Percentiles rank a stretch among this genome's conserved stretches.
These are phyloP conservation scores for Bactericera cockerelli DNA, from an alignment of 1,140 invertebrate genomes.

Conservation along the genomic window DNA sequence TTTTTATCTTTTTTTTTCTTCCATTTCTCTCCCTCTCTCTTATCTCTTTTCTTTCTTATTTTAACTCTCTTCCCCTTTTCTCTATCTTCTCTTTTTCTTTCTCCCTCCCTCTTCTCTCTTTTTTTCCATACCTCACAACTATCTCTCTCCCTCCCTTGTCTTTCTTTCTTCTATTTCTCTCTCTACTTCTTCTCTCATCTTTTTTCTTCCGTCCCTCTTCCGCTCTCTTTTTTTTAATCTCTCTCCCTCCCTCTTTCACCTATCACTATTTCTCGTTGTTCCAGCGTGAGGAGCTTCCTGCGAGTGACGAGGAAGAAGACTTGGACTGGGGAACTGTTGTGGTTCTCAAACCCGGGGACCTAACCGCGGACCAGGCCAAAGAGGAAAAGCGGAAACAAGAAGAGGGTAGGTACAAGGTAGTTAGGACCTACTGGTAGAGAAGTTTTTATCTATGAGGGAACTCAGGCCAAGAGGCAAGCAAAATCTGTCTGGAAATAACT, in stretches of 20 bases:
- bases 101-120: background rate
- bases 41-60: background rate
- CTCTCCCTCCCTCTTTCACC: background rate
- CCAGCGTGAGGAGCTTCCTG: constrained; percentile 32
- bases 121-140: background rate
- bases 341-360: constrained; percentile 59
- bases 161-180: background rate
- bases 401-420: background rate
- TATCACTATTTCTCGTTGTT: constrained; percentile 12
- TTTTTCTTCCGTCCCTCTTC: background rate
- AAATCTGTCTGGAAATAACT: no score
- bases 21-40: background rate
- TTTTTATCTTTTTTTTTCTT: background rate
- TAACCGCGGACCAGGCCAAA: constrained; percentile 58
- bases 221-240: background rate
- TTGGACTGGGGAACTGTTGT: constrained; percentile 65
- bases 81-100: background rate
- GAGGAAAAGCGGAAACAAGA: constrained; percentile 30
- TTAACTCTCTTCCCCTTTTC: background rate
- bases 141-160: background rate
- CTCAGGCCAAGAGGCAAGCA: no score
- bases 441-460: no score
- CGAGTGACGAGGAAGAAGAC: constrained; percentile 31
- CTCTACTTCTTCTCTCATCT: background rate
- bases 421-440: no score